Evolutionary conservation across 2,797 vertebrate species (phyloP).

Genomic region (Etheostoma nigrum): DNA sequence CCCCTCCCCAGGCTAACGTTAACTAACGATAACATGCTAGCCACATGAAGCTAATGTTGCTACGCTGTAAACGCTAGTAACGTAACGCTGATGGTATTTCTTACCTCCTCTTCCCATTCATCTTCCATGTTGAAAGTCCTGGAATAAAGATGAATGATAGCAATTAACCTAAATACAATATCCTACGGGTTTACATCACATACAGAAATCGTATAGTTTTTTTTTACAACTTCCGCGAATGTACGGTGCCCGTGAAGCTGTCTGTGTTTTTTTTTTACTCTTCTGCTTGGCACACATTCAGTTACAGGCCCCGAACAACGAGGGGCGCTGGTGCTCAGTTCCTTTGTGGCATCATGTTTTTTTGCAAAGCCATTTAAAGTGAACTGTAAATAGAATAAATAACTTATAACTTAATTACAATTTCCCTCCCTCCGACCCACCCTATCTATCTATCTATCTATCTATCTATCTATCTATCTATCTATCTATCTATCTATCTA

Average conservation of each 20-base stretch:
- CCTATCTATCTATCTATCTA: slow-evolving; percentile 6
- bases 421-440: not conserved
- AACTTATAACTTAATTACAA: not conserved
- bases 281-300: not conserved
- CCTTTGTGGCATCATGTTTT: slow-evolving; percentile 15
- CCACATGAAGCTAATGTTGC: slow-evolving; percentile 9
- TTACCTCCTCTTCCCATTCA: slow-evolving; percentile 87
- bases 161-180: fast-evolving
- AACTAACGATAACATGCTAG: slow-evolving; percentile 17
- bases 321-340: slow-evolving; percentile 66
- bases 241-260: slow-evolving; percentile 64
- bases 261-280: not conserved
- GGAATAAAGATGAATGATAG: fast-evolving
- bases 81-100: not conserved
- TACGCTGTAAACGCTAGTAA: not conserved
- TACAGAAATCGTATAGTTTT: fast-evolving
- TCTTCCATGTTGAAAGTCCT: slow-evolving; percentile 75
- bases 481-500: slow-evolving; percentile 19
- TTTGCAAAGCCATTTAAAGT: slow-evolving; percentile 15
- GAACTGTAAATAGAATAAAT: slow-evolving; percentile 21
- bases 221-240: slow-evolving; percentile 59
- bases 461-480: slow-evolving; percentile 20
- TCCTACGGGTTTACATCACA: fast-evolving
- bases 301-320: slow-evolving; percentile 30
- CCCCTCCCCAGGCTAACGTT: not conserved